Conservation (phyloP, 2,797 vertebrate genomes). For the Myotis myotis region DNA sequence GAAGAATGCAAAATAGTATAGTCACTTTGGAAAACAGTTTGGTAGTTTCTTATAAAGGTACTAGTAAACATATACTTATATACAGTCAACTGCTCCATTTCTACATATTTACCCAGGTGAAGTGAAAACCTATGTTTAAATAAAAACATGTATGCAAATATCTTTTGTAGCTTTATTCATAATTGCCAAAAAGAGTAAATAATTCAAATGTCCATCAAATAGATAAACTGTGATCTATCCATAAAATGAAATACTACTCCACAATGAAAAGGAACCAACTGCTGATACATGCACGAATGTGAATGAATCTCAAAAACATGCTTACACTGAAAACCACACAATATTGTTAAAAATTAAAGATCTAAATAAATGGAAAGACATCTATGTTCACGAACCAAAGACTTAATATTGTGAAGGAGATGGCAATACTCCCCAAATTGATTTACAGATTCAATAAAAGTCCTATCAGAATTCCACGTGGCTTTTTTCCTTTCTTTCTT, state of each 20-base stretch:
- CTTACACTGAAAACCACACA: constrained; percentile 23
- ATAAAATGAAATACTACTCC: constrained; percentile 5
- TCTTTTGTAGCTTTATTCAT: neutral
- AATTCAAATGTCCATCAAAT: neutral
- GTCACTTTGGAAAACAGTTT: neutral
- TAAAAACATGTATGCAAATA: neutral
- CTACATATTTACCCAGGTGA: neutral
- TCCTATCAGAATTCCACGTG: neutral
- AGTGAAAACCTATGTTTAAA: constrained; percentile 22
- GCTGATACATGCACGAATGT: neutral
- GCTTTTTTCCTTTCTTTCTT: neutral
- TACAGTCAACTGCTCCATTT: neutral
- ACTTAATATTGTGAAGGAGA: neutral
- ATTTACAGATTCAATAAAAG: neutral
- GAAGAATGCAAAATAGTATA: neutral
- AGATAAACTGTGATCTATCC: neutral
- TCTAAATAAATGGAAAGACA: neutral
- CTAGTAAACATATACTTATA: neutral
- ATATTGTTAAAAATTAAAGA: neutral
- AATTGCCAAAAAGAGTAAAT: neutral
- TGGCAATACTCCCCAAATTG: neutral
- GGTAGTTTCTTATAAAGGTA: constrained; percentile 8
- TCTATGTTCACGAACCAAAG: neutral
- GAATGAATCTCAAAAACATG: neutral
- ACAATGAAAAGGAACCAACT: neutral